These are phyloP conservation scores for Drosophila maculinotata DNA, from an alignment of 2,888 invertebrate genomes.

Conservation along the genomic window DNA sequence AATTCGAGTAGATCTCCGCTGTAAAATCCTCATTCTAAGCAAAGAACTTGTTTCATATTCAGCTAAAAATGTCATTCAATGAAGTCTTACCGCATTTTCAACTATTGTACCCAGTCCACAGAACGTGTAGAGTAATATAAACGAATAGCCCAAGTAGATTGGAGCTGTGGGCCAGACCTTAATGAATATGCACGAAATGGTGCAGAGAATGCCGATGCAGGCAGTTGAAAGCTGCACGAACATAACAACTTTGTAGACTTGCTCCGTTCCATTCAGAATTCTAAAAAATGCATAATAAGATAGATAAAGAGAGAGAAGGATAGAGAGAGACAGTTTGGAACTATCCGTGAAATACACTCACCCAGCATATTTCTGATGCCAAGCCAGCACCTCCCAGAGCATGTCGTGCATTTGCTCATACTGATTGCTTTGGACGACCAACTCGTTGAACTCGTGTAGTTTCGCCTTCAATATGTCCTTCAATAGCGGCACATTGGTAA, in stretches of 20 bases:
- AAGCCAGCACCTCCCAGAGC: conserved; percentile 59
- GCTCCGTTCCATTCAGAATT: conserved; percentile 45
- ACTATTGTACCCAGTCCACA: conserved; percentile 74
- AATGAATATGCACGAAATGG: conserved; percentile 66
- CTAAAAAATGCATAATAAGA: conserved; percentile 25
- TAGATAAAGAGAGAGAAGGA: too few relatives aligned
- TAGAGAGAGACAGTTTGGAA: rapidly evolving
- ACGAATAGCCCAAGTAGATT: conserved; percentile 50
- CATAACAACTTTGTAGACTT: conserved; percentile 52
- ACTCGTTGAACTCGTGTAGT: conserved; percentile 59
- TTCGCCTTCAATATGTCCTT: conserved; percentile 70
- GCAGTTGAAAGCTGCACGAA: conserved; percentile 63
- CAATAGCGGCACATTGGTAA: conserved; percentile 64
- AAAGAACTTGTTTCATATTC: not conserved
- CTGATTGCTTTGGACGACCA: conserved; percentile 7
- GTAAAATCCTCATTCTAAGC: conserved; percentile 55
- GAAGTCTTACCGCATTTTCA: conserved; percentile 57
- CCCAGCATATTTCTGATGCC: conserved; percentile 74
- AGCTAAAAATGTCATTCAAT: not conserved
- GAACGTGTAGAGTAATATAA: conserved; percentile 63
- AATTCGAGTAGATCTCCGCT: conserved; percentile 53
- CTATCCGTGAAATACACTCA: conserved; percentile 8
- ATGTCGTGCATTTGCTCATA: conserved; percentile 12
- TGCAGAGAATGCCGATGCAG: conserved; percentile 53
- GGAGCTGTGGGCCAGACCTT: conserved; percentile 70